phyloP scores from a whole-genome alignment of 2,888 invertebrate species.

The Quadriops clusia region DNA sequence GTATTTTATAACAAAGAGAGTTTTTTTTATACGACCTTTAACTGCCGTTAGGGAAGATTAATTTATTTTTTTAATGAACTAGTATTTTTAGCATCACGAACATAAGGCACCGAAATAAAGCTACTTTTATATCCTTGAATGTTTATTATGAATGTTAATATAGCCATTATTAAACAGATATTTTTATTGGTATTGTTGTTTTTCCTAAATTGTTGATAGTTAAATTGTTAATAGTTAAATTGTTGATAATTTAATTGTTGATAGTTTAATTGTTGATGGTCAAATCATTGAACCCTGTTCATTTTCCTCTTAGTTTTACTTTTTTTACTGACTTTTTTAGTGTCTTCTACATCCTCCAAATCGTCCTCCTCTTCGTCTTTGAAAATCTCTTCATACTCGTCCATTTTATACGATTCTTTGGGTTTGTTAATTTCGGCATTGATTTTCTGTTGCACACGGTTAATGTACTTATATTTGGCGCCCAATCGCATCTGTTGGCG shows the following conservation, averaged over 20 bases:
- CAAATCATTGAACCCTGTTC: constrained; percentile 5
- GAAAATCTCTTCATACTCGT: constrained; percentile 65
- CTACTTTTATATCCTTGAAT: too few species aligned
- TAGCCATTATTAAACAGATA: too few species aligned
- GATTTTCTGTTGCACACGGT: constrained; percentile 69
- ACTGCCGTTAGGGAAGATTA: too few species aligned
- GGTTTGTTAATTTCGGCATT: constrained; percentile 61
- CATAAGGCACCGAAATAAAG: too few species aligned
- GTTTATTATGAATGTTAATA: too few species aligned
- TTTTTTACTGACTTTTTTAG: constrained; percentile 2
- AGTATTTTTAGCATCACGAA: too few species aligned
- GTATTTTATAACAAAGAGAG: too few species aligned
- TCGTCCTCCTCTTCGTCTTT: constrained; percentile 13
- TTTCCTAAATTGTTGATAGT: too few species aligned
- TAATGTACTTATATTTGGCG: constrained; percentile 51
- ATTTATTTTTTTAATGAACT: too few species aligned
- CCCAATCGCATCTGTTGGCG: constrained; percentile 45
- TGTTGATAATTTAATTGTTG: background rate
- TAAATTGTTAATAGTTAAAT: too few species aligned
- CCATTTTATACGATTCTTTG: constrained; percentile 57
- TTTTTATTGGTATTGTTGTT: too few species aligned
- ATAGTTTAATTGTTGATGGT: background rate
- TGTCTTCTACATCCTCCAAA: background rate
- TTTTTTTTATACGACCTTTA: too few species aligned
- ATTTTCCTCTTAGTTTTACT: constrained; percentile 4